A percentile compares a stretch with the other conserved stretches of the same genome.
Evolutionary conservation across 2,888 invertebrate species (phyloP).

Genomic region (Phymatocera aterrima): DNA sequence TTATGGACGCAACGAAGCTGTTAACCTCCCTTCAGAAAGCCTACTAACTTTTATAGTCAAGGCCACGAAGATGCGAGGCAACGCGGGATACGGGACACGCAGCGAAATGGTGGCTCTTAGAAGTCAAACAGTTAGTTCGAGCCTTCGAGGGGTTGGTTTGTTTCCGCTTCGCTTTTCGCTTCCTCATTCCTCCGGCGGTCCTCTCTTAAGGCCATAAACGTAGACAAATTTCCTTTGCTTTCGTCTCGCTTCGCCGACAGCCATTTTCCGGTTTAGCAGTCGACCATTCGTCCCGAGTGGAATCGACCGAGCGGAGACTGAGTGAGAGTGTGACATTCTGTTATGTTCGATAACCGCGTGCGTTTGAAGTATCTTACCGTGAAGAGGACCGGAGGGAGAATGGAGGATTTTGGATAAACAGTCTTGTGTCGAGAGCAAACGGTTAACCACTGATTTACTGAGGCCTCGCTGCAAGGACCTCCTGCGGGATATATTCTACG

Average conservation of each 20-base stretch:
- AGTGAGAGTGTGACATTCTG: slow-evolving; percentile 10
- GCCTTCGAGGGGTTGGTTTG: background rate
- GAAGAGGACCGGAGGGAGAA: background rate
- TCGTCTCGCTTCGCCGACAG: slow-evolving; percentile 34
- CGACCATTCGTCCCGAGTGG: slow-evolving; percentile 31
- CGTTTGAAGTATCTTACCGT: slow-evolving; percentile 3
- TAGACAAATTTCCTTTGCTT: background rate
- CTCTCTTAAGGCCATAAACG: slow-evolving; percentile 25
- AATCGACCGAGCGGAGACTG: slow-evolving; percentile 7
- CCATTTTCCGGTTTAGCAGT: slow-evolving; percentile 32
- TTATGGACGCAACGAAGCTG: slow-evolving; percentile 28
- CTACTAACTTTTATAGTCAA: slow-evolving; percentile 33
- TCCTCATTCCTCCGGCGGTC: slow-evolving; percentile 6
- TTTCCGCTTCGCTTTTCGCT: background rate
- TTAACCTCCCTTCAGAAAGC: slow-evolving; percentile 7
- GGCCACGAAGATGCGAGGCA: background rate
- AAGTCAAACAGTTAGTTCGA: slow-evolving; percentile 44
- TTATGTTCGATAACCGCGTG: slow-evolving; percentile 31
- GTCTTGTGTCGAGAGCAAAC: slow-evolving; percentile 19
- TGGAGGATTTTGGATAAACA: slow-evolving; percentile 17
- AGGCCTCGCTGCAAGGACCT: background rate
- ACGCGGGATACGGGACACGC: slow-evolving; percentile 6
- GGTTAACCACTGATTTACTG: slow-evolving; percentile 23
- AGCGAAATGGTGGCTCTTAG: slow-evolving; percentile 31
- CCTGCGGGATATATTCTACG: background rate